phyloP scores from a whole-genome alignment of 1,140 invertebrate genomes.

The Drosophila kepulauana region DNA sequence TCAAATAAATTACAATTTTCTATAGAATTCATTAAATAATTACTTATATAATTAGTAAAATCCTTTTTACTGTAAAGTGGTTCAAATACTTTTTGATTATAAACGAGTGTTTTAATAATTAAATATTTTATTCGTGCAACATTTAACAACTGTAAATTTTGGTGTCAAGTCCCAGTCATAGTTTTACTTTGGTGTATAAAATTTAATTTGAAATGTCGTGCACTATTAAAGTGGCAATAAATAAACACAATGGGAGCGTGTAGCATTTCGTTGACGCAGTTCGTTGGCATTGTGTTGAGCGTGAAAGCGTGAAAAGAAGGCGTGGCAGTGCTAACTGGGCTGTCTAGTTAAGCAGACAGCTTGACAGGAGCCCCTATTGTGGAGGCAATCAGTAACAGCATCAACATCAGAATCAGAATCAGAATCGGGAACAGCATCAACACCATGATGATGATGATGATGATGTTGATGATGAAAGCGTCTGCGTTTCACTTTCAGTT shows the following conservation, averaged over 20 bases:
- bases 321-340: constrained; percentile 2
- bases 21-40: too few relatives aligned
- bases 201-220: too few relatives aligned
- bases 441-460: not conserved
- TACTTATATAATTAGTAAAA: too few relatives aligned
- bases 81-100: too few relatives aligned
- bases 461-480: constrained; percentile 10
- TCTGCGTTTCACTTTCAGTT: constrained; percentile 32
- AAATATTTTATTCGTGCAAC: too few relatives aligned
- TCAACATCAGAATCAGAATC: constrained; percentile 6
- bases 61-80: too few relatives aligned
- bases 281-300: not conserved
- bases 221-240: not conserved
- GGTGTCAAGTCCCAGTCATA: too few relatives aligned
- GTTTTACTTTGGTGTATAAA: too few relatives aligned
- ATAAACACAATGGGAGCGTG: constrained; percentile 2
- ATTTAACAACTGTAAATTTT: too few relatives aligned
- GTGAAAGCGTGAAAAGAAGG: not conserved
- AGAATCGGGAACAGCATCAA: not conserved
- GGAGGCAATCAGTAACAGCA: constrained; percentile 2
- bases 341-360: constrained; percentile 16
- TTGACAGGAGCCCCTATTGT: constrained; percentile 11
- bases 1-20: too few relatives aligned
- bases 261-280: not conserved
- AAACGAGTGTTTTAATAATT: too few relatives aligned